Base-by-base conservation (phyloP, 2,888 invertebrate species). In the Coronaproctus castanopsis region DNA sequence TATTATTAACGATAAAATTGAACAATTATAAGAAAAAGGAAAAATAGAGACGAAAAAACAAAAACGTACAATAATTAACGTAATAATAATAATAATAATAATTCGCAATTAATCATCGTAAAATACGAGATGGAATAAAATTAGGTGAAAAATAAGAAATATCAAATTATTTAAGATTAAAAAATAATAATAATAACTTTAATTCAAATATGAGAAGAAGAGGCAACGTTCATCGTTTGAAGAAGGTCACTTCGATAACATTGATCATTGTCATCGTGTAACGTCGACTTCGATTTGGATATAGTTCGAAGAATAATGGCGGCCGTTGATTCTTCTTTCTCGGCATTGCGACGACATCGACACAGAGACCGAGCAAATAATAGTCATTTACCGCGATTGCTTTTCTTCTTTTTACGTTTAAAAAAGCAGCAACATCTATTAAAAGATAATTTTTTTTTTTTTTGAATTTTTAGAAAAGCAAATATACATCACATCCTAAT, bases 381-480 rank as follows among this genome's bases (percentile, higher is more conserved):
- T 82, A 85, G 87, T 87, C 87, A 87, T 82, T 87, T 87, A 77
- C 85, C 84, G 72, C 87, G 82, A 66, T 83, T 82, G 73, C 85
- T 85, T 83, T 93, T 92, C 85, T 95, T 95, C 88, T 93, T 93
- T 87, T 92, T 93, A 75, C 92, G 85, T 77, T 92, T 91, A 82
- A 92, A 91, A 83, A 95, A 96, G 78, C 93, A 96, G 78, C 96
- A 96, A 64, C 64, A 64, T 55, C 64, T 64, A 61, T 54, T 36
- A 55, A 52, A 59, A 56, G n/a, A n/a, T n/a, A n/a, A n/a, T n/a
- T n/a, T n/a, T n/a, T n/a, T n/a, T n/a, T n/a, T n/a, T n/a, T n/a
- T n/a, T n/a, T n/a, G n/a, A n/a, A n/a, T n/a, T n/a, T n/a, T n/a
- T n/a, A n/a, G n/a, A n/a, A n/a, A n/a, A n/a, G n/a, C n/a, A n/a